Evolutionary conservation across 1,140 invertebrate genomes (phyloP), one percentile per base, ranked within the genome.

Genomic region (Drosophila grimshawi): DNA sequence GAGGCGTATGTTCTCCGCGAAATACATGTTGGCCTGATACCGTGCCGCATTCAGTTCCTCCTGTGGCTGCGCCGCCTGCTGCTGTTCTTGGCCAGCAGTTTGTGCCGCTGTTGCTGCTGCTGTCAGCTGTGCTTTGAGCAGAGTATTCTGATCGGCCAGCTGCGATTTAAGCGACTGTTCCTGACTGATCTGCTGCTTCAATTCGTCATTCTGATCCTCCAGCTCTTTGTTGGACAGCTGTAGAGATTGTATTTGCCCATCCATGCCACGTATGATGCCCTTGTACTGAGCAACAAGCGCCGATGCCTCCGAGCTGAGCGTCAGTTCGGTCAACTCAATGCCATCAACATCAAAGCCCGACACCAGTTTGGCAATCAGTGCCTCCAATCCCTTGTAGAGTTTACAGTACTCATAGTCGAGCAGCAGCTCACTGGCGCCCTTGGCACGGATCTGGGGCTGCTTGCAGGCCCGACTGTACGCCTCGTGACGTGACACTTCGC

Each of bases 321-420:
- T 93, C 6, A 94, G 79, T 65, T 94, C 93, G 3, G 93, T 93
- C n/a, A 93, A 82, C 30, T 94, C 94, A 3, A 94, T 82, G 43
- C 90, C 91, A 71, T 92, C 81, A 3, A 91, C 77, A 68, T 92
- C 91, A 39, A 92, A 91, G 6, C 86, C 86, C 41, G 72, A 92
- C 0, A 92, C 80, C 32, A 86, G 71, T 66, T 92, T 92, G 10
- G 76, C 83, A 46, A 92, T 82, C 45, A 90, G 55, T 4, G 86
- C 92, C 94, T 97, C 96, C 30, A 97, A 91, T 6, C 94, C 94
- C 93, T 97, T 97, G 79, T 97, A 97, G 7, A 99, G 93, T 86
- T 95, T 95, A 86, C 97, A 98, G 93, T 99, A 99, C 92, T 99
- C 97, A 93, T 98, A 98, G 93, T 99, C 99, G 57, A 99, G 94